Conservation (phyloP, 35 echinoderm and acorn worm genomes). For the Hemicentrotus pulcherrimus region DNA sequence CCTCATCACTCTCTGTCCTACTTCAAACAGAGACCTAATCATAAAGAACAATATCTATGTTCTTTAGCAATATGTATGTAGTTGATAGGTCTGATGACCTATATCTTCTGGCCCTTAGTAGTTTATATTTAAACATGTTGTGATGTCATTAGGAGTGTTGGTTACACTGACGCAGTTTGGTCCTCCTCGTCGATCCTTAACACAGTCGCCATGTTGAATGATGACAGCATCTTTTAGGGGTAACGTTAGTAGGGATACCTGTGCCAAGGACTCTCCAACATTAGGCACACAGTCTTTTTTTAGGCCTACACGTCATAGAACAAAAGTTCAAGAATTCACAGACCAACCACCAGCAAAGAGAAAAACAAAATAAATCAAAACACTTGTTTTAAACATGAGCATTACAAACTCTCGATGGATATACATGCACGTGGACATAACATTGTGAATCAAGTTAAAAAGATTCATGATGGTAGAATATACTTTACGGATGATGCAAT, state of each 20-base stretch:
- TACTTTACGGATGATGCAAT: too few relatives aligned
- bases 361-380: not conserved
- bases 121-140: slow-evolving; percentile 20
- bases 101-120: not conserved
- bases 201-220: not conserved
- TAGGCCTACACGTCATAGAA: not conserved
- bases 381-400: too few relatives aligned
- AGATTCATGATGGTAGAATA: too few relatives aligned
- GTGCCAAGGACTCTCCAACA: not conserved
- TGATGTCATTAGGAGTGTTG: slow-evolving; percentile 1
- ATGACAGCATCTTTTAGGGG: not conserved
- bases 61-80: not conserved
- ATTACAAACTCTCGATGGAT: not conserved
- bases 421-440: too few relatives aligned
- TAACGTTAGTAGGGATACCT: not conserved
- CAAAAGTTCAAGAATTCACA: not conserved
- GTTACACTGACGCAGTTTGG: not conserved
- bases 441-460: too few relatives aligned
- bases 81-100: not conserved
- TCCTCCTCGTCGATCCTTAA: not conserved
- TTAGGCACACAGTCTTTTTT: not conserved
- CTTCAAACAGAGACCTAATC: not conserved
- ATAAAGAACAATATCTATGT: not conserved
- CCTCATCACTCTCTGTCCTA: not conserved
- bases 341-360: not conserved